A percentile compares a stretch with the other conserved stretches of the same genome.
Conservation (phyloP, 2,113 vertebrate genomes). For the Perca fluviatilis region DNA sequence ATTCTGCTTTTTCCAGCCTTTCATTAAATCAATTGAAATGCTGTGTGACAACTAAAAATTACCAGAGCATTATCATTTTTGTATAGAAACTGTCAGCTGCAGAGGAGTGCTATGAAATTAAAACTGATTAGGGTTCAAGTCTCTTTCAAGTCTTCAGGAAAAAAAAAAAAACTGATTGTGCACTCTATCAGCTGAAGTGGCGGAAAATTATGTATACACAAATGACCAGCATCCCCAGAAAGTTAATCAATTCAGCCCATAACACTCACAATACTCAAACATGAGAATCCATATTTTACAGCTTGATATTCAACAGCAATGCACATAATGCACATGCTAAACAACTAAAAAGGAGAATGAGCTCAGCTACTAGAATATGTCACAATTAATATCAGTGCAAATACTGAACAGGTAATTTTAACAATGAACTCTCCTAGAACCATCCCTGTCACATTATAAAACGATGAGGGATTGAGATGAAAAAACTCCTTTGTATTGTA, state of each 20-base stretch:
- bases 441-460: neutral
- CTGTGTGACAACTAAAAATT: neutral
- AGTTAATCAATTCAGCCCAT: conserved; percentile 9
- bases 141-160: conserved; percentile 3
- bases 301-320: neutral
- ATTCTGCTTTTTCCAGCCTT: conserved; percentile 8
- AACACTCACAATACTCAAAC: neutral
- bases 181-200: conserved; percentile 21
- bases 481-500: no score
- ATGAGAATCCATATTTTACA: conserved; percentile 2
- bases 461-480: no score
- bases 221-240: neutral
- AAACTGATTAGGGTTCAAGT: conserved; percentile 15
- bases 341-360: neutral
- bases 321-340: neutral
- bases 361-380: neutral
- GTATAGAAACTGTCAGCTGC: neutral
- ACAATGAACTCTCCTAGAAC: neutral
- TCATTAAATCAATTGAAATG: neutral
- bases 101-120: neutral
- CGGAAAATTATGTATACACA: conserved; percentile 5
- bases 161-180: conserved; percentile 3
- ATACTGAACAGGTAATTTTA: neutral
- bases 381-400: neutral
- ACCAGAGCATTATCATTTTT: neutral